Conservation (phyloP, 2,888 invertebrate genomes). For the Sphaerophoria taeniata region DNA sequence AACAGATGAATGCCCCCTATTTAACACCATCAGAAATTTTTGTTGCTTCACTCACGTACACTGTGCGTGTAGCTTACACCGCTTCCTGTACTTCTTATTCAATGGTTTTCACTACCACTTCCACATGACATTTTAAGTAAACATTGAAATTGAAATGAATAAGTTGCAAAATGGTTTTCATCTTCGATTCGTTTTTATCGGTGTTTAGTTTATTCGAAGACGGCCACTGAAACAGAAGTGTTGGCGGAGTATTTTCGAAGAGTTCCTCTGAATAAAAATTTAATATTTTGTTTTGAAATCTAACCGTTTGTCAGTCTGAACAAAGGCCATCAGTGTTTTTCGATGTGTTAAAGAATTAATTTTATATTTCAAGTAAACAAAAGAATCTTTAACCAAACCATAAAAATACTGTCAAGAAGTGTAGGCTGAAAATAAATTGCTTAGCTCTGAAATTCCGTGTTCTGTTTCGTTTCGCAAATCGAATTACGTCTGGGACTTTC, state of each 20-base stretch:
- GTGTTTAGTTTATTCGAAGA: constrained; percentile 60
- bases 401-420: neutral
- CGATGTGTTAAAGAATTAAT: neutral
- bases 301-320: neutral
- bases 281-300: constrained; percentile 18
- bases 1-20: too few species aligned
- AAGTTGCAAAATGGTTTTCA: constrained; percentile 36
- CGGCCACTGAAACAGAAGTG: constrained; percentile 39
- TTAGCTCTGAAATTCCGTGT: neutral
- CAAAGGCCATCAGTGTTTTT: constrained; percentile 39
- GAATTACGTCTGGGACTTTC: constrained; percentile 53
- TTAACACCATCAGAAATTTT: too few species aligned
- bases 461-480: constrained; percentile 5
- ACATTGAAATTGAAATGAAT: constrained; percentile 9
- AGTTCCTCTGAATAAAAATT: neutral
- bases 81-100: too few species aligned
- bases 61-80: too few species aligned
- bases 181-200: neutral
- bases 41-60: too few species aligned
- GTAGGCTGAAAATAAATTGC: constrained; percentile 23
- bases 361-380: constrained; percentile 10
- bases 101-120: too few species aligned
- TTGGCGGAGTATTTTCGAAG: constrained; percentile 1
- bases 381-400: neutral
- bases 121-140: constrained; percentile 24